A percentile compares a stretch with the other conserved stretches of the same genome.
Conservation (phyloP, 2,113 vertebrate genomes). For the Galbula dea region DNA sequence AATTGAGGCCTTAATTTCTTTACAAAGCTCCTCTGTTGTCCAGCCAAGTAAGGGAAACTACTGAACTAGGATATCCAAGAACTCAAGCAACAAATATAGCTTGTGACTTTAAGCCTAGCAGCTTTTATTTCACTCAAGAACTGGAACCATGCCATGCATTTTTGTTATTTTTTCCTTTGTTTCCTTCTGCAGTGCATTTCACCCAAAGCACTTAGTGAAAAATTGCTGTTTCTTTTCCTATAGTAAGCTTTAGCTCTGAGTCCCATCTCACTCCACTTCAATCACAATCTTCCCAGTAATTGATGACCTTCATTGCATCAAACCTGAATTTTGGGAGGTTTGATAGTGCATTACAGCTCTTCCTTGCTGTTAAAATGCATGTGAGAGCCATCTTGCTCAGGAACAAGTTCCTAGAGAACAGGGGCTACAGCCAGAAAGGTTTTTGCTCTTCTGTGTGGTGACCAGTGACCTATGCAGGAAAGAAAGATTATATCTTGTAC, state of each 20-base stretch:
- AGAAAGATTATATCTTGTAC: neutral
- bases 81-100: neutral
- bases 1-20: constrained; percentile 23
- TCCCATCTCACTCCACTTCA: neutral
- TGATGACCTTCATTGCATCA: neutral
- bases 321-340: neutral
- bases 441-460: neutral
- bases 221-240: neutral
- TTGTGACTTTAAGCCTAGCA: constrained; percentile 13
- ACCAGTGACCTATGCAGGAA: neutral
- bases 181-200: neutral
- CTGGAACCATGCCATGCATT: neutral
- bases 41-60: constrained; percentile 11
- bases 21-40: constrained; percentile 20
- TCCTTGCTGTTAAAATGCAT: neutral
- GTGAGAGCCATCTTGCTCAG: neutral
- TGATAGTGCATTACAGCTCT: neutral
- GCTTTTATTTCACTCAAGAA: neutral
- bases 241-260: neutral
- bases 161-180: neutral
- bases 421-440: neutral
- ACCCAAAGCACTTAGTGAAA: neutral
- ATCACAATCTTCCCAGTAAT: neutral
- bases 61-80: neutral
- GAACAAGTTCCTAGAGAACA: neutral